Percentiles rank a stretch among this genome's conserved stretches.
Conservation (phyloP, 2,888 invertebrate genomes). For the Limnephilus rhombicus region DNA sequence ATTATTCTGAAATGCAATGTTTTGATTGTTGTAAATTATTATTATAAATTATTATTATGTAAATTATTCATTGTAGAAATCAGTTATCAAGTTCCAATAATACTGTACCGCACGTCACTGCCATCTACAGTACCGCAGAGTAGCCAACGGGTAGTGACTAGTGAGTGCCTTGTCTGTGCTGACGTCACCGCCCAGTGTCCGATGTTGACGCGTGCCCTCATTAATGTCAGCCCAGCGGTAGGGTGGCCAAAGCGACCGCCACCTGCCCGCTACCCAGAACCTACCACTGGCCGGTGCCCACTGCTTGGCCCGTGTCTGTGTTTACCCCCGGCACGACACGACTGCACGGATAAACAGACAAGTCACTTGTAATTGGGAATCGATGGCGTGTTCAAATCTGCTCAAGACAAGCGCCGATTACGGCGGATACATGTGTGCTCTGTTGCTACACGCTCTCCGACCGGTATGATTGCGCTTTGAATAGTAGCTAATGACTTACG, state of each 20-base stretch:
- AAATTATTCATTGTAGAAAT: too few relatives aligned
- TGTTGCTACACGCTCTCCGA: not conserved
- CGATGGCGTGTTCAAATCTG: constrained; percentile 46
- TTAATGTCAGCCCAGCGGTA: constrained; percentile 21
- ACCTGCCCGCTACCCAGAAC: not conserved
- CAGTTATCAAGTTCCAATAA: too few relatives aligned
- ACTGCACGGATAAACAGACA: constrained; percentile 46
- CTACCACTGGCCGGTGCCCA: not conserved
- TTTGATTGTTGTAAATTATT: too few relatives aligned
- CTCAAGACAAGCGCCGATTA: constrained; percentile 37
- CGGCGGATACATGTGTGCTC: not conserved
- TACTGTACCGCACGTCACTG: too few relatives aligned
- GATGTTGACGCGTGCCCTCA: constrained; percentile 19
- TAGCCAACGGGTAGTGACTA: not conserved
- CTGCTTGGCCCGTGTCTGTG: not conserved
- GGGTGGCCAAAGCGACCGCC: constrained; percentile 6
- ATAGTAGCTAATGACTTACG: not conserved
- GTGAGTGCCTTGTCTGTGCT: not conserved
- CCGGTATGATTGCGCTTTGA: constrained; percentile 2
- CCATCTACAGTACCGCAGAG: not conserved
- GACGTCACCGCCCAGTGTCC: not conserved
- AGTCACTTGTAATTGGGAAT: constrained; percentile 56
- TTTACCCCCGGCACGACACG: not conserved
- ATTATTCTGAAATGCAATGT: too few relatives aligned
- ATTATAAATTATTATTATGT: too few relatives aligned